Conservation (phyloP, 2,888 invertebrate species). For the Torymus tubicola region DNA sequence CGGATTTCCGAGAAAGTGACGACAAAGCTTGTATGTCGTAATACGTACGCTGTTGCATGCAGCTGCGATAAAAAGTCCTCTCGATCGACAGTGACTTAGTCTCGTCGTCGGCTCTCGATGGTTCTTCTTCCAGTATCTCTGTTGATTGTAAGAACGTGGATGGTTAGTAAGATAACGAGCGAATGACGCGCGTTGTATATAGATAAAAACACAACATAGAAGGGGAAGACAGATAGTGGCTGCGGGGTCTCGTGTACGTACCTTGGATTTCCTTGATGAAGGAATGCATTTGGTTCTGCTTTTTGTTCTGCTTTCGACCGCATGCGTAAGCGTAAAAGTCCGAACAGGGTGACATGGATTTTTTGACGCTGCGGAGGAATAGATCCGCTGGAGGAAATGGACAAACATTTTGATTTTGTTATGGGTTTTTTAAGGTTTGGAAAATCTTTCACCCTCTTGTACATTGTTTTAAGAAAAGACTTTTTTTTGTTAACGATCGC, state of each 20-base stretch:
- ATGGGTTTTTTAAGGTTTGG: no score
- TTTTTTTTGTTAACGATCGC: no score
- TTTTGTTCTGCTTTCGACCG: slow-evolving; percentile 36
- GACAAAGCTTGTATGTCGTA: neutral
- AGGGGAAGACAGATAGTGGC: no score
- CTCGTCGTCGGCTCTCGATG: slow-evolving; percentile 11
- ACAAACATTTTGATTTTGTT: no score
- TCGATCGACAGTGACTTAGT: slow-evolving; percentile 48
- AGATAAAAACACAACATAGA: no score
- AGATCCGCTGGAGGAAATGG: no score
- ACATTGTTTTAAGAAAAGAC: no score
- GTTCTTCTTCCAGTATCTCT: slow-evolving; percentile 51
- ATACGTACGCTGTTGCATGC: slow-evolving; percentile 56
- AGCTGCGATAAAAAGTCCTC: slow-evolving; percentile 53
- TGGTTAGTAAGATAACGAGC: neutral
- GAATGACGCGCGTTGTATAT: neutral
- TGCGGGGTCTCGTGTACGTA: neutral
- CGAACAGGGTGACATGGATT: slow-evolving; percentile 42
- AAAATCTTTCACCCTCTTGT: no score
- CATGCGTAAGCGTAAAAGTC: slow-evolving; percentile 50
- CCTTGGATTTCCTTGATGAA: slow-evolving; percentile 51
- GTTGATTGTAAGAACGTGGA: neutral
- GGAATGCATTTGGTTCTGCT: slow-evolving; percentile 30
- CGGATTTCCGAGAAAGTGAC: no score
- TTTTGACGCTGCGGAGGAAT: slow-evolving; percentile 29